Conservation (phyloP, 2,888 invertebrate genomes). For the Leptinotarsa peninsularis region DNA sequence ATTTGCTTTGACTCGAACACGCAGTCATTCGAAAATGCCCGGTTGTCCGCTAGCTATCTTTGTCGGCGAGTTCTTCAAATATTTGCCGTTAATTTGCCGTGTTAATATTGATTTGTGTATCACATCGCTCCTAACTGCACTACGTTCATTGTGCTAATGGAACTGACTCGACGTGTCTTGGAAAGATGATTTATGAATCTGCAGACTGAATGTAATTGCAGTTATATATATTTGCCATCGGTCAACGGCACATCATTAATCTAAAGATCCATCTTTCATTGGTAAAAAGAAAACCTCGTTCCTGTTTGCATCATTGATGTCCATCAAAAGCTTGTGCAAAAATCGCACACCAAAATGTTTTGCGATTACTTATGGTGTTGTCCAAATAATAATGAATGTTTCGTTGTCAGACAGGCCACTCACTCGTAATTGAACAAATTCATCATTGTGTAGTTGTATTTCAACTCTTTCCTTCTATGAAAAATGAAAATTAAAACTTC, state of each 20-base stretch:
- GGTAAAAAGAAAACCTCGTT: too few relatives aligned
- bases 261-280: too few relatives aligned
- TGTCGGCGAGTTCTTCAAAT: constrained; percentile 18
- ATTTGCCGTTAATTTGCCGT: constrained; percentile 19
- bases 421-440: too few relatives aligned
- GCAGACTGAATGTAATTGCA: constrained; percentile 2
- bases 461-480: too few relatives aligned
- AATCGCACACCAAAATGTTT: too few relatives aligned
- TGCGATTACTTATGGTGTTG: too few relatives aligned
- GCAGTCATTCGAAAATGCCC: not conserved
- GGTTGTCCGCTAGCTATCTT: constrained; percentile 11
- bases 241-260: not conserved
- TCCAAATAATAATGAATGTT: too few relatives aligned
- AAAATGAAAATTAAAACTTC: too few relatives aligned
- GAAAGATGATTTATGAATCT: constrained; percentile 4
- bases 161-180: not conserved
- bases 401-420: too few relatives aligned
- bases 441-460: too few relatives aligned
- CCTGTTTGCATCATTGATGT: too few relatives aligned
- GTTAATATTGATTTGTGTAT: constrained; percentile 15
- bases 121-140: not conserved
- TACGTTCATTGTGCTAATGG: constrained; percentile 4
- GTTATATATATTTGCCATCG: not conserved
- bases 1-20: not conserved
- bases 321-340: too few relatives aligned